These are phyloP conservation scores for Phrynocephalus versicolor DNA, from an alignment of 2,113 vertebrate species.

Conservation along the genomic window DNA sequence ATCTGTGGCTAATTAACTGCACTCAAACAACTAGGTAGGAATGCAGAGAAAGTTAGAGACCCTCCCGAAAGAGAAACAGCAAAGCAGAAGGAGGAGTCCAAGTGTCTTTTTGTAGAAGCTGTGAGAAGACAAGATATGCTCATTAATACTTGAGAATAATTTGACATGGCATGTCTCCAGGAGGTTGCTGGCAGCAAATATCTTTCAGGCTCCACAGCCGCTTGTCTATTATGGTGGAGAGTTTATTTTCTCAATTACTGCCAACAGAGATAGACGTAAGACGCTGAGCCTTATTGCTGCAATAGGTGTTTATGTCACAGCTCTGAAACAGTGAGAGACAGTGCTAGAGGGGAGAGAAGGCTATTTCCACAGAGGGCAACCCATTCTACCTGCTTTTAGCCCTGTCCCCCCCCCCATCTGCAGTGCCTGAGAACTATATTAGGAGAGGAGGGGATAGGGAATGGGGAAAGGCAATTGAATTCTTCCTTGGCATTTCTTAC, in stretches of 20 bases:
- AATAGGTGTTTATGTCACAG: neutral
- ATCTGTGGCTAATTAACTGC: neutral
- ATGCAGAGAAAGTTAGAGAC: neutral
- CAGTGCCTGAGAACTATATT: neutral
- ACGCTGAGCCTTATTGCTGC: neutral
- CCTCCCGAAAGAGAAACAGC: neutral
- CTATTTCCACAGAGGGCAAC: neutral
- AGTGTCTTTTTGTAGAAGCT: neutral
- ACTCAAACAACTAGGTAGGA: neutral
- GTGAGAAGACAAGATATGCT: neutral
- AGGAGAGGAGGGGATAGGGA: neutral
- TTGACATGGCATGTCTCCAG: conserved; percentile 5
- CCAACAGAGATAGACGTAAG: neutral
- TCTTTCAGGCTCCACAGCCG: neutral
- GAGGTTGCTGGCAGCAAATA: conserved; percentile 12
- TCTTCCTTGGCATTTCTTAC: neutral
- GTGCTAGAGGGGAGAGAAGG: neutral
- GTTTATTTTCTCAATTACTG: neutral
- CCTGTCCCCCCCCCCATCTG: no score
- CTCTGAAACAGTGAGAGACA: neutral
- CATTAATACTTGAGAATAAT: conserved; percentile 2
- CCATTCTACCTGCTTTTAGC: neutral
- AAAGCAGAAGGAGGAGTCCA: neutral
- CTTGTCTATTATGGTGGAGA: neutral
- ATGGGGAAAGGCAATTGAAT: neutral